Percentiles rank a stretch among this genome's conserved stretches.
phyloP scores from a whole-genome alignment of 2,113 vertebrate genomes.

The Gallinago paraguaiae region DNA sequence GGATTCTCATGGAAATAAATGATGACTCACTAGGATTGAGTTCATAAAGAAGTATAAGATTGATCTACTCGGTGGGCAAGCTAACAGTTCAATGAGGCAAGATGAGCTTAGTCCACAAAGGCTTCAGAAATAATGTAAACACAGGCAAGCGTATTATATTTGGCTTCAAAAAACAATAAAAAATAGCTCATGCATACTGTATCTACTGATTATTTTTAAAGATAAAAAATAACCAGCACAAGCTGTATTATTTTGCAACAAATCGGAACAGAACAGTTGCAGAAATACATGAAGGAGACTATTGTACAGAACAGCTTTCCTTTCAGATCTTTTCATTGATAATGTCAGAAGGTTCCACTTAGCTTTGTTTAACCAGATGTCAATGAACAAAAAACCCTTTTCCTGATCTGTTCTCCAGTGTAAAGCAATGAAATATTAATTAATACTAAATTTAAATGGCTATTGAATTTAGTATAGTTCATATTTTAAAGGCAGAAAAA shows the following conservation, averaged over 20 bases:
- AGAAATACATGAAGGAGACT: constrained; percentile 25
- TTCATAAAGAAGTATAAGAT: not conserved
- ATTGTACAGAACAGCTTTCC: constrained; percentile 23
- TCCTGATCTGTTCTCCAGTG: constrained; percentile 30
- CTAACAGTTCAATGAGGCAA: not conserved
- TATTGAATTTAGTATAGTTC: constrained; percentile 64
- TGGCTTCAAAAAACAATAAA: not conserved
- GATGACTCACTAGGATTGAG: not conserved
- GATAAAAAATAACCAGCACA: not conserved
- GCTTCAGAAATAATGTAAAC: not conserved
- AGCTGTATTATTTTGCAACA: not conserved
- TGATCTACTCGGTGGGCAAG: not conserved
- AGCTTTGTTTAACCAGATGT: constrained; percentile 61
- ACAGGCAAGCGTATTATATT: not conserved
- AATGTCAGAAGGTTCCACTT: constrained; percentile 59
- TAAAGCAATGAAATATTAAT: constrained; percentile 76
- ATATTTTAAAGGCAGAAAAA: constrained; percentile 58
- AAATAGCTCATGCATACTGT: not conserved
- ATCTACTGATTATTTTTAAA: constrained; percentile 2
- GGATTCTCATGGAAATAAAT: not conserved
- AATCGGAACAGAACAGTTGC: constrained; percentile 35
- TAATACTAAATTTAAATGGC: constrained; percentile 68
- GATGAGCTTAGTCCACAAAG: not conserved
- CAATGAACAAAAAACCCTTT: constrained; percentile 22
- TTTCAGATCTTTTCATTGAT: constrained; percentile 54